Evolutionary conservation across 1,140 invertebrate genomes (phyloP).

Genomic region (Polyergus mexicanus): DNA sequence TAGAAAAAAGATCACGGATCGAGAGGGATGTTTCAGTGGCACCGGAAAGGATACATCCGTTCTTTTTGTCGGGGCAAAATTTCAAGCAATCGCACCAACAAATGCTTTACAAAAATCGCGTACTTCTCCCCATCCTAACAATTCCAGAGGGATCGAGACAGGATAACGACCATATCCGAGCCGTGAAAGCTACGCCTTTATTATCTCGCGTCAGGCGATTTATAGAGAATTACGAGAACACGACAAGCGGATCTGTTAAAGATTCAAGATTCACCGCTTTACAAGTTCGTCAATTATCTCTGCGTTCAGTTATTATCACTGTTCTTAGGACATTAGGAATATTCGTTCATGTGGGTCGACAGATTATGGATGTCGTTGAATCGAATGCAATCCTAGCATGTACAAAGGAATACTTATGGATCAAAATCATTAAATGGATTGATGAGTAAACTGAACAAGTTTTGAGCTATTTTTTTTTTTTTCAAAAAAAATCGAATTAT

Average conservation of each 20-base stretch:
- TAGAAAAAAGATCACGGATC: neutral
- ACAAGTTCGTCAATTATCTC: neutral
- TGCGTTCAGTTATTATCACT: neutral
- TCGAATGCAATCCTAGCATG: conserved; percentile 56
- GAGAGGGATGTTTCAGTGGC: neutral
- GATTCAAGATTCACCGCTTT: conserved; percentile 26
- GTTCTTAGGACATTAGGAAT: conserved; percentile 28
- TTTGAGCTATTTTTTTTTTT: neutral
- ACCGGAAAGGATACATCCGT: neutral
- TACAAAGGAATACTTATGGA: conserved; percentile 67
- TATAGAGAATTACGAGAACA: conserved; percentile 39
- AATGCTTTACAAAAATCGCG: neutral
- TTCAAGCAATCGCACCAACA: neutral
- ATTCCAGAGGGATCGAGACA: neutral
- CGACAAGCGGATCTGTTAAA: neutral
- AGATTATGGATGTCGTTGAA: conserved; percentile 60
- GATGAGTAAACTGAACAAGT: neutral
- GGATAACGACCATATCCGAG: neutral
- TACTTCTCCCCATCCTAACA: too few relatives aligned
- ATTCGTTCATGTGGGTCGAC: conserved; percentile 49
- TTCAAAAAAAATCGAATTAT: neutral
- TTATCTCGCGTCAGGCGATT: conserved; percentile 56
- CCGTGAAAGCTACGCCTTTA: conserved; percentile 5
- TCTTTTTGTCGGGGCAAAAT: neutral
- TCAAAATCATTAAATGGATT: conserved; percentile 63